Evolutionary conservation across 1,140 invertebrate species (phyloP), one percentile per base, ranked within the genome.

Genomic region (Agraylea sexmaculata): DNA sequence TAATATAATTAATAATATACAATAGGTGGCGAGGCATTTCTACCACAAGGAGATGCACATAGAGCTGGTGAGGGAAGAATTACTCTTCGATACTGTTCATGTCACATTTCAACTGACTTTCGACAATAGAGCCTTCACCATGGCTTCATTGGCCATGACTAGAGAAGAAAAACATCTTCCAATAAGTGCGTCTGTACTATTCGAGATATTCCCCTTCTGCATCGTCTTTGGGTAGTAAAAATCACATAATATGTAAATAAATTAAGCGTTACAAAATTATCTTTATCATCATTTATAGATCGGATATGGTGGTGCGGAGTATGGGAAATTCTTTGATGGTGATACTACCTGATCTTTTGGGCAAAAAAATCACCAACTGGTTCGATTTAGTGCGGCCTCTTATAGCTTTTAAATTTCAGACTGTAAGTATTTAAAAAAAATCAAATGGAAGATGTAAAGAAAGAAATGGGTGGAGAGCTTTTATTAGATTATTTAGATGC

Each of bases 131-230:
- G 88, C 87, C 1, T 87, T 87, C 48, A 84, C 82, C 0, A 59
- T 85, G 23, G 79, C 83, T 2, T 84, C 80, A 0, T 58, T 88
- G 40, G 75, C 78, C 1, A 83, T 88, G 77, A 85, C 82, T 2
- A 69, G 83, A 8, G 84, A 88, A 52, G 85, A 89, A 53, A 84
- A 85, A 57, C 83, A 87, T 58, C 58, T 93, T 49, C 80, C 88
- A 3, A 84, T 92, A 25, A 83, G 79, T 52, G 85, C 87, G 0
- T 81, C 82, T 0, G 80, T 93, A 4, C 71, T 97, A 7, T 95
- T 97, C 51, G 90, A 97, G 58, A 89, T 97, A 53, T 98, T 97
- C 64, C 93, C 94, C 4, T 97, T 97, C 67, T 92, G 90, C 63
- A 85, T 97, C 50, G 87, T 94, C 16, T 96, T 97, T 64, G 84